Evolutionary conservation across 2,888 invertebrate species (phyloP), one percentile per base, ranked within the genome.

Genomic region (Drosophila meridiana): DNA sequence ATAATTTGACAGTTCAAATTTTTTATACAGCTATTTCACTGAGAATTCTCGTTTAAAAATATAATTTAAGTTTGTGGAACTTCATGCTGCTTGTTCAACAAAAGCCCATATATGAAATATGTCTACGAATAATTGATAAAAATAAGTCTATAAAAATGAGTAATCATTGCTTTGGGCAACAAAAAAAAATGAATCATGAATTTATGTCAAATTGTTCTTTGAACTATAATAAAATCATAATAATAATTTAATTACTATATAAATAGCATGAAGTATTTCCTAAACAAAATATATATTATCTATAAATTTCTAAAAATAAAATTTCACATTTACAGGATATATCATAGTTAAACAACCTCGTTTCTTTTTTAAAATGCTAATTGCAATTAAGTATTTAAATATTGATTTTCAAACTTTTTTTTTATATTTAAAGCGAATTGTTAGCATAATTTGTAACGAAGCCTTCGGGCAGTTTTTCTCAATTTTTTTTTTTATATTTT

Each of bases 391-490:
- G 67, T 55, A 79, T 53, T 65, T 76, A 20, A 20, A 52, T 26
- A 26, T 36, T 26, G 26, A 5, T 52, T 52, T 2, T 30, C 34
- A 30, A 50, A 63, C 30, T 64, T 70, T 26, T 61, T n/a, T 76
- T 77, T 81, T 74, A 69, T 66, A 60, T 65, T 11, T 55, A 20
- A 32, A 9, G 52, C 52, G 8, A 42, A 30, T 38, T 64, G 56
- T 74, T 69, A 62, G 63, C 66, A 71, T 74, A 80, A 75, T 74
- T 71, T 80, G 78, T 80, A 66, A 63, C 53, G 30, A 68, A 60
- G 70, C 68, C 61, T 58, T 66, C 57, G 48, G 58, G 58, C n/a
- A 11, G 43, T 68, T 78, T 67, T 69, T 32, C 45, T 30, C 20
- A 53, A 4, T 14, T 36, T 53, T 52, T 52, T 34, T 32, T 52